Evolutionary conservation across 2,888 invertebrate genomes (phyloP), one percentile per base, ranked within the genome.

Genomic region (Molorchus minor): DNA sequence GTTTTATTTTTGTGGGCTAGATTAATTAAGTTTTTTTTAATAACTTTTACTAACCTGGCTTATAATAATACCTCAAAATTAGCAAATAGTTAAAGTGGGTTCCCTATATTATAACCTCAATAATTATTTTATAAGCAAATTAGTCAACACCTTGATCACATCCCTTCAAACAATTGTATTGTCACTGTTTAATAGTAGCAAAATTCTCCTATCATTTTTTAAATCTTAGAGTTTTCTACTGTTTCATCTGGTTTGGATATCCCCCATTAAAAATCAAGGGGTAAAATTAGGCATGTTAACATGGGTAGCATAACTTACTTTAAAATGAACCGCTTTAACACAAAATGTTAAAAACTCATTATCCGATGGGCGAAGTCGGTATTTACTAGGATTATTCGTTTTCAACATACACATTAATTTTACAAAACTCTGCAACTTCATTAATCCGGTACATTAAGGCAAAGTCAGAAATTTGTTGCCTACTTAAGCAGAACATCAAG

Each of bases 331-430:
- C 10, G 20, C 29, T 38, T 49, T 49, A 49, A 36, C 29, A 25
- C n/a, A n/a, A n/a, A n/a, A n/a, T n/a, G n/a, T n/a, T n/a, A n/a
- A n/a, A n/a, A n/a, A n/a, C n/a, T n/a, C n/a, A n/a, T n/a, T n/a
- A n/a, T n/a, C n/a, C n/a, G n/a, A n/a, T n/a, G n/a, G n/a, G n/a
- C n/a, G n/a, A n/a, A n/a, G n/a, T n/a, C n/a, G n/a, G n/a, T n/a
- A n/a, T n/a, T n/a, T 38, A 38, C 38, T 38, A 17, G 47, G 38
- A 25, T 49, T 38, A 49, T 38, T 38, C 49, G 29, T 49, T 49
- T 49, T 38, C 36, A 38, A 49, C 36, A 38, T 49, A 38, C 36
- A 38, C 38, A 38, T 38, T 49, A 49, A 49, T 49, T 49, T 49
- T 15, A n/a, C 25, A 8, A 15, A 38, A 25, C 49, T 49, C 20